phyloP scores from a whole-genome alignment of 2,888 invertebrate genomes.

The Conistra vaccinii region DNA sequence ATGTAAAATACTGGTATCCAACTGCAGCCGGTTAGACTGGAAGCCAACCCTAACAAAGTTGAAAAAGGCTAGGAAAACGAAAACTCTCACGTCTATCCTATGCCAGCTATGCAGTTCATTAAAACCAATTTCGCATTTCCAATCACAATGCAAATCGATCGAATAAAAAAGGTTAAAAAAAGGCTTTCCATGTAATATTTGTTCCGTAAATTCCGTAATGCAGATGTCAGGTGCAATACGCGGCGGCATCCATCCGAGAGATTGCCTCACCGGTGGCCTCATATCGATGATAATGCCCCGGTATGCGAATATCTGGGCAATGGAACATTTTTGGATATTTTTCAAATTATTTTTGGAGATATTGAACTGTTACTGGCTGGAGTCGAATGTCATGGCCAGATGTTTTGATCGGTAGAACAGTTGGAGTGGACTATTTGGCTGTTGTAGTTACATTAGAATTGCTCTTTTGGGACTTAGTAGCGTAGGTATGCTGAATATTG shows the following conservation, averaged over 20 bases:
- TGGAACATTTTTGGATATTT: constrained; percentile 15
- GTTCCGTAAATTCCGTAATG: constrained; percentile 66
- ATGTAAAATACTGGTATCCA: too few relatives aligned
- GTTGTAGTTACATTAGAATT: not conserved
- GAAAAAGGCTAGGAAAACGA: not conserved
- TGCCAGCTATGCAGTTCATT: constrained; percentile 5
- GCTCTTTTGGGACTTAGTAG: not conserved
- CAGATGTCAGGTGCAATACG: constrained; percentile 72
- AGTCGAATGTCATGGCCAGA: not conserved
- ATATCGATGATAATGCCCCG: constrained; percentile 61
- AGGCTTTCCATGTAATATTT: constrained; percentile 54
- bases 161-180: constrained; percentile 48
- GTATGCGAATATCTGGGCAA: constrained; percentile 19
- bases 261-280: constrained; percentile 67
- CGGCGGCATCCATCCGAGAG: constrained; percentile 64
- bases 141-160: constrained; percentile 33
- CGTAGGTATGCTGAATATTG: not conserved
- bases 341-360: not conserved
- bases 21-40: too few relatives aligned
- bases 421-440: not conserved
- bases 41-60: too few relatives aligned
- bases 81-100: not conserved
- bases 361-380: not conserved
- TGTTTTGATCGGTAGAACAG: not conserved
- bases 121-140: constrained; percentile 7